Base-by-base conservation (phyloP, 2,113 vertebrate species). In the Rhadina sibilatrix region DNA sequence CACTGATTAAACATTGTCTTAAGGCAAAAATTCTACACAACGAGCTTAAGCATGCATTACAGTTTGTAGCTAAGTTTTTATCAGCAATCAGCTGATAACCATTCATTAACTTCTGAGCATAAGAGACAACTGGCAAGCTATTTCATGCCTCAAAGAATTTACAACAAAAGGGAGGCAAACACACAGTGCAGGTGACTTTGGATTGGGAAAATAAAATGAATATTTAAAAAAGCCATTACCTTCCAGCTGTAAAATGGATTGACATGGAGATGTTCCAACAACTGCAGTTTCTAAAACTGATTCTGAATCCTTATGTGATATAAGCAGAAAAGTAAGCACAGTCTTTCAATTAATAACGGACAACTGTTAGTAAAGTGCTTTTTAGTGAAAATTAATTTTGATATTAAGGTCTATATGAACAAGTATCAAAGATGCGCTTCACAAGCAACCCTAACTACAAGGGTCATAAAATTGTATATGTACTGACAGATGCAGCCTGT, bases 81-180 rank as follows among this genome's bases (percentile, higher is more conserved):
- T 92, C 96, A 88, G 93, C 92, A 93, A 97, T 97, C 97, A 97
- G 97, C 42, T 94, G 96, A 97, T 98, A 98, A 97, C 94, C 96
- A 94, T 95, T 97, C 97, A 98, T 98, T 97, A 97, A 97, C 95
- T 97, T 88, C 77, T 74, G 80, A 97, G 92, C 70, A 87, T 70
- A 95, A 95, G 35, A 97, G 94, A 97, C 96, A 97, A 97, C 94
- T 97, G 96, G 96, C 97, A 98, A 97, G 95, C 94, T 98, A 98
- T 98, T 98, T 98, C 97, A 98, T 95, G 97, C 97, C 96, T 98
- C 96, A 47, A 90, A 97, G 97, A 97, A 98, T 98, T 98, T 97
- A 98, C 96, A 96, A 96, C 93, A 94, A 98, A 97, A 96, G 71
- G 94, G 91, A 96, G 54, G 57, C 68, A 97, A 88, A 91, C 56